phyloP scores from a whole-genome alignment of 1,140 invertebrate genomes.

The Magallana gigas region DNA sequence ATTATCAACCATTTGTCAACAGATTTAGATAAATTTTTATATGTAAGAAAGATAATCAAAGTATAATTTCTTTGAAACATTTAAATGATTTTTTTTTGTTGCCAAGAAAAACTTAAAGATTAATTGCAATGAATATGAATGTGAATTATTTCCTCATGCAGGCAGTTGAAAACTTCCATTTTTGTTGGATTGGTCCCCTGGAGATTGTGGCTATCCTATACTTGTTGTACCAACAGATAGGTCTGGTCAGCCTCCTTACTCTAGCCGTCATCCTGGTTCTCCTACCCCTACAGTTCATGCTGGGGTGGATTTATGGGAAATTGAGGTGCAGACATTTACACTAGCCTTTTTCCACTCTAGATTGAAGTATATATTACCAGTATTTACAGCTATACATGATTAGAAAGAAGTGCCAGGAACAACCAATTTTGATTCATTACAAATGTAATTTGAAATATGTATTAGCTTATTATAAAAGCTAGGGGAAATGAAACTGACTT shows the following conservation, averaged over 20 bases:
- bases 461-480: no score
- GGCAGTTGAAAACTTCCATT: conserved; percentile 79
- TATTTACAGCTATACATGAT: no score
- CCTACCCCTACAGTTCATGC: conserved; percentile 47
- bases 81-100: no score
- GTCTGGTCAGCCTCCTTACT: conserved; percentile 44
- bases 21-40: conserved; percentile 82
- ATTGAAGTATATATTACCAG: not conserved
- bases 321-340: conserved; percentile 47
- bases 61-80: no score
- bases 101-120: no score
- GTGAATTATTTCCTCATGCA: no score
- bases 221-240: conserved; percentile 54
- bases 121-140: no score
- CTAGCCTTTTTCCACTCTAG: no score
- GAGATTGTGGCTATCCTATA: conserved; percentile 51
- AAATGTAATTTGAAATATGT: no score
- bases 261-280: conserved; percentile 49
- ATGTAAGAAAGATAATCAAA: conserved; percentile 52
- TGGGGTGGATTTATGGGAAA: conserved; percentile 49
- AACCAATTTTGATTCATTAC: no score
- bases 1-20: conserved; percentile 94
- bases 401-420: no score
- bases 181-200: conserved; percentile 56
- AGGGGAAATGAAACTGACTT: no score